Base-by-base conservation (phyloP, 1,140 invertebrate genomes). In the Caerostris extrusa region DNA sequence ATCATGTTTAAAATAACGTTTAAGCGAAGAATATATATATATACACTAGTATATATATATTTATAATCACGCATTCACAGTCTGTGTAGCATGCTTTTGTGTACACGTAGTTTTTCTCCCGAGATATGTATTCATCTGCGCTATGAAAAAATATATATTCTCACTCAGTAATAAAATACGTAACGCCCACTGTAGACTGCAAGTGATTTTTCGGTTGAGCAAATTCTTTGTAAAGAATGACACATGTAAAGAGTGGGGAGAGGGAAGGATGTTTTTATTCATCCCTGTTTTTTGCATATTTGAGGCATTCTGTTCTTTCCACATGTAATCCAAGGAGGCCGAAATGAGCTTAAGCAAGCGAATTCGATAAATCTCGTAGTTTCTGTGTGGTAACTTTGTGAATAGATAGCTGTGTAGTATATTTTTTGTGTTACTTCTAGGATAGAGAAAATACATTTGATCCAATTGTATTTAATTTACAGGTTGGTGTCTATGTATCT, bases 221-320 rank as follows among this genome's bases (percentile, higher is more conserved):
- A 19, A 87, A 50, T 87, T 53, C 60, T 64, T 64, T 64, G 57
- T 77, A 50, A 64, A 87, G 14, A 87, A 60, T 87, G 85, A 87
- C 85, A 87, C n/a, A 87, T 87, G 82, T 17, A 85, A n/a, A 12
- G 14, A n/a, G 61, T 87, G 82, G 55, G 58, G 7, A 12, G 14
- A n/a, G 61, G 61, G 61, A 67, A 67, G 14, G 7, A 14, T 12
- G 61, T n/a, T n/a, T 14, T 6, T 0, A 6, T 67, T 67, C 17
- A 5, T 12, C n/a, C 61, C 61, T n/a, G 14, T 34, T n/a, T 67
- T 67, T 12, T 67, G 12, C 7, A 67, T 67, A 67, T n/a, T 17
- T n/a, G 61, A n/a, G 12, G 14, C 4, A 17, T 12, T 67, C 61
- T 67, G 61, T n/a, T 14, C 14, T 67, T 67, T 67, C n/a, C 61